Evolutionary conservation across 2,797 vertebrate species (phyloP).

Genomic region (Rhyacichthys aspro): DNA sequence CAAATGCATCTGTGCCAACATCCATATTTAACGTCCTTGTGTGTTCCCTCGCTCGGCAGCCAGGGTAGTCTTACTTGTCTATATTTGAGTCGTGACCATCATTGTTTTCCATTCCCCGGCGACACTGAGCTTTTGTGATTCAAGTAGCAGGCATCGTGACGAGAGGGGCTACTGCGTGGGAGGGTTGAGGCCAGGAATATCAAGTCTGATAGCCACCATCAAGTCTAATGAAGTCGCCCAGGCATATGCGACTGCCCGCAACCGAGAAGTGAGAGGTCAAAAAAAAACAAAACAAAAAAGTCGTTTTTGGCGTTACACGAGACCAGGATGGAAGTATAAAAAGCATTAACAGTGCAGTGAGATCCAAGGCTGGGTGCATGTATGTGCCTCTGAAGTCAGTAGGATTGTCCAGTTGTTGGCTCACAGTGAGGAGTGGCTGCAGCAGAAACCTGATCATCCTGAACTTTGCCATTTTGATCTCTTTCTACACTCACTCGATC

Average conservation of each 20-base stretch:
- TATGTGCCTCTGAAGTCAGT: constrained; percentile 8
- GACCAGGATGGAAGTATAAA: constrained; percentile 31
- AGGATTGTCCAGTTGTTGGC: constrained; percentile 24
- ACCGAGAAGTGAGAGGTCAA: constrained; percentile 22
- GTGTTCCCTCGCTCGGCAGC: constrained; percentile 12
- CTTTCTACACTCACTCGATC: constrained; percentile 59
- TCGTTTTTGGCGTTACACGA: constrained; percentile 1
- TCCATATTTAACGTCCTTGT: constrained; percentile 60
- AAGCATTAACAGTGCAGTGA: constrained; percentile 22
- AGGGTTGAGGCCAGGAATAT: constrained; percentile 60
- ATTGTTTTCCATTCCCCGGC: constrained; percentile 64
- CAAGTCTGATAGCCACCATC: constrained; percentile 52
- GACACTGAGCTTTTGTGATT: constrained; percentile 74
- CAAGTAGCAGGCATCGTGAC: constrained; percentile 76
- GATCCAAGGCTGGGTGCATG: constrained; percentile 18
- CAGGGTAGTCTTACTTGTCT: constrained; percentile 48
- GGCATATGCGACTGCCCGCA: constrained; percentile 14
- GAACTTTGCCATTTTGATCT: constrained; percentile 59
- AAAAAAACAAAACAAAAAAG: too few species aligned
- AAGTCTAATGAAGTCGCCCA: constrained; percentile 61
- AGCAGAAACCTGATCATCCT: constrained; percentile 57
- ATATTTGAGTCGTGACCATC: constrained; percentile 74
- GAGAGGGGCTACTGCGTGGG: constrained; percentile 63
- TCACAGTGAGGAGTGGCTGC: constrained; percentile 19
- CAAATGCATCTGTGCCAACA: constrained; percentile 47